Conservation (phyloP, 1,140 invertebrate genomes). For the Solen grandis region DNA sequence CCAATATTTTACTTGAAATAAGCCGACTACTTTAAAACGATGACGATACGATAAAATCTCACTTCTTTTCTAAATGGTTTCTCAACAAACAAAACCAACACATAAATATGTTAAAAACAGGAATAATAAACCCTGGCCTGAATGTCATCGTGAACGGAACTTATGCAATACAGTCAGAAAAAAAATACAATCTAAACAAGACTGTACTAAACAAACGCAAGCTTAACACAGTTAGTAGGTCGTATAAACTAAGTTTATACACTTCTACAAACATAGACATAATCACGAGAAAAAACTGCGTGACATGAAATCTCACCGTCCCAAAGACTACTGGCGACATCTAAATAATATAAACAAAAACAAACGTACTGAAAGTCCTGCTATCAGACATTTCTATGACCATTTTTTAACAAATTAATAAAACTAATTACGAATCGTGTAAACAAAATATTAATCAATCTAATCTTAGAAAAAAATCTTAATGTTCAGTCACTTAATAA, state of each 20-base stretch:
- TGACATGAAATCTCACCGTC: background rate
- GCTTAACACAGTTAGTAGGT: background rate
- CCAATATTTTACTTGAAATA: no score
- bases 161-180: background rate
- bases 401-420: conserved; percentile 11
- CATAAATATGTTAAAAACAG: no score
- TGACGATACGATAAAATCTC: no score
- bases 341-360: conserved; percentile 8
- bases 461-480: background rate
- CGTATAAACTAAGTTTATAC: conserved; percentile 8
- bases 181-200: background rate
- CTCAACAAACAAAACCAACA: no score
- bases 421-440: no score
- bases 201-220: background rate
- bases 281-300: background rate
- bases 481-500: background rate
- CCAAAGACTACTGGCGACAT: conserved; percentile 4
- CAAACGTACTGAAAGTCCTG: background rate
- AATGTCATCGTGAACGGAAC: background rate
- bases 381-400: conserved; percentile 1
- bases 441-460: background rate
- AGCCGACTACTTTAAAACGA: no score
- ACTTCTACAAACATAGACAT: background rate
- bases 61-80: no score
- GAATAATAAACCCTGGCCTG: conserved; percentile 2